A percentile compares a stretch with the other conserved stretches of the same genome.
phyloP scores from a whole-genome alignment of 1,140 invertebrate genomes.

The Calosoma granatense region DNA sequence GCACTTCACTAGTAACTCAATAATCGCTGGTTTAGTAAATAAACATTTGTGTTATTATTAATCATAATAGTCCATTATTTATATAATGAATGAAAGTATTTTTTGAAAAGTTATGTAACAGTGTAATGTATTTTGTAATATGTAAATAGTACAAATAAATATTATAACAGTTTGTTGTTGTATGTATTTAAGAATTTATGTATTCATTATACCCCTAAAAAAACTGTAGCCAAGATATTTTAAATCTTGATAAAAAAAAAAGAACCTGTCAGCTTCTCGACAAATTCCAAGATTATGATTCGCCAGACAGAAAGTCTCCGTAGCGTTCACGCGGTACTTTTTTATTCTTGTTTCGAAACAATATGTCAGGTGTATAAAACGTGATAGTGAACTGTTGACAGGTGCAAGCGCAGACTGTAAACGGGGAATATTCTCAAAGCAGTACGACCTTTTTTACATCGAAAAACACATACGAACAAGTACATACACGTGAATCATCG shows the following conservation, averaged over 20 bases:
- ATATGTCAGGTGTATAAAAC: not conserved
- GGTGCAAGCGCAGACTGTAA: not conserved
- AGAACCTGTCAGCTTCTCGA: not conserved
- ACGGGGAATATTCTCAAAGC: not conserved
- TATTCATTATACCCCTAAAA: not conserved
- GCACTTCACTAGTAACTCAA: too few relatives aligned
- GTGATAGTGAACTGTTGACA: not conserved
- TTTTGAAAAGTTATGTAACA: too few relatives aligned
- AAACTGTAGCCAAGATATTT: constrained; percentile 5
- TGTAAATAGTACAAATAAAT: too few relatives aligned
- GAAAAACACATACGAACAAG: not conserved
- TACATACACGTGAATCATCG: not conserved
- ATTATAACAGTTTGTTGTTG: too few relatives aligned
- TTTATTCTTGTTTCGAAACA: constrained; percentile 4
- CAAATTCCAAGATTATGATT: constrained; percentile 3
- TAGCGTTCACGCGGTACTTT: not conserved
- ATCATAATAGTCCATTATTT: too few relatives aligned
- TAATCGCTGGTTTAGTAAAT: too few relatives aligned
- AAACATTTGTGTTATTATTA: too few relatives aligned
- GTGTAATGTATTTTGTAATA: too few relatives aligned
- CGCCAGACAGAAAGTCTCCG: not conserved
- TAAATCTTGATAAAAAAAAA: constrained; percentile 3
- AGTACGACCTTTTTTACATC: not conserved
- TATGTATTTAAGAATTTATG: too few relatives aligned
- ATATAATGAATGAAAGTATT: too few relatives aligned